phyloP scores from a whole-genome alignment of 2,797 vertebrate genomes.

The Tympanoctomys barrerae region DNA sequence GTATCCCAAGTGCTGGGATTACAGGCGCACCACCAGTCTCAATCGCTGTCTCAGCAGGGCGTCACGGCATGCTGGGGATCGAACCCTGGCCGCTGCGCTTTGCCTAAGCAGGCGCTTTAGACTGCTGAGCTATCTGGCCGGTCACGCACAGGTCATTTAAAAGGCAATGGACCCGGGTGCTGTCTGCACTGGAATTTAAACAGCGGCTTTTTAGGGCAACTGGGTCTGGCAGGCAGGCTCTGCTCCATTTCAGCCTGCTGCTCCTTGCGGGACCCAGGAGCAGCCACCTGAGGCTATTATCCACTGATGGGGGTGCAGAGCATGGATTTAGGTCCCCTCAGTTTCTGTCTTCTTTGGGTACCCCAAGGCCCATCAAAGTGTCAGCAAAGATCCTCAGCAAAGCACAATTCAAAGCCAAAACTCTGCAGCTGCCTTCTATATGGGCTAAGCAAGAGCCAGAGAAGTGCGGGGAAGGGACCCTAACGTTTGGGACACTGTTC shows the following conservation, averaged over 20 bases:
- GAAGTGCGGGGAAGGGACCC: neutral
- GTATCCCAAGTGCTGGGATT: too few species aligned
- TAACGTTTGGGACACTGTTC: neutral
- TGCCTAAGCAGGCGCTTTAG: too few species aligned
- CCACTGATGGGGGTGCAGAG: neutral
- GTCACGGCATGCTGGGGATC: too few species aligned
- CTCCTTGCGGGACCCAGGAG: neutral
- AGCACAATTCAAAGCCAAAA: neutral
- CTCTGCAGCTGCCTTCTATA: neutral
- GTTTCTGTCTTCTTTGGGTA: neutral
- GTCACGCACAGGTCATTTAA: neutral
- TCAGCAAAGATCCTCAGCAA: neutral
- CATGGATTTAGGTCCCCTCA: too few species aligned
- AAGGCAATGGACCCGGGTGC: neutral
- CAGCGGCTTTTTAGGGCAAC: neutral
- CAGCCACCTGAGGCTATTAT: neutral
- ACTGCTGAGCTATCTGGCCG: too few species aligned
- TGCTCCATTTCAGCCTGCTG: rapidly evolving
- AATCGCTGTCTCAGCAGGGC: too few species aligned
- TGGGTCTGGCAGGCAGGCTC: neutral
- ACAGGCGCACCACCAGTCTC: too few species aligned
- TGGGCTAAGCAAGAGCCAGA: neutral
- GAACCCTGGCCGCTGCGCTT: too few species aligned
- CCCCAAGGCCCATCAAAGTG: neutral
- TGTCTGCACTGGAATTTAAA: neutral